Base-by-base conservation (phyloP, 2,888 invertebrate species). In the Notodonta ziczac region DNA sequence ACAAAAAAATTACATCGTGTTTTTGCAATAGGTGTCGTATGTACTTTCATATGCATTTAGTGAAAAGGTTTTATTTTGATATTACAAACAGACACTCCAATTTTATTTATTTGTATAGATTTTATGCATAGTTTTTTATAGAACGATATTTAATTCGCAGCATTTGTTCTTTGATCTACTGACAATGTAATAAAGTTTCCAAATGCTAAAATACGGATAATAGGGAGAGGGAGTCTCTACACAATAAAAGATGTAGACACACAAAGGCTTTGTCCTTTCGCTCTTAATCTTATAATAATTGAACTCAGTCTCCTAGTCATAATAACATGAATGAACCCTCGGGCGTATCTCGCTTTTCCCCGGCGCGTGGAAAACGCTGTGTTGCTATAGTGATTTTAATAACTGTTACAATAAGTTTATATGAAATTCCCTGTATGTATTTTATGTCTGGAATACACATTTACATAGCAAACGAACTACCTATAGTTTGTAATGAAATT, bases 231-330 rank as follows among this genome's bases (percentile, higher is more conserved):
- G 16, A 16, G 50, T 50, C 50, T 53, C 35, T 35, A 35, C 35
- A 32, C 52, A 53, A 53, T 53, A 35, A 53, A 16, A 53, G 52
- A 53, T 35, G 52, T 35, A 53, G 52, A 53, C 16, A 16, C 52
- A 35, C 52, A 53, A 53, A 53, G 35, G 52, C 52, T 53, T 53
- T 53, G 52, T 53, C 35, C 35, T 53, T 53, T 53, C 35, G 35
- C 35, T 53, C 35, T 53, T 53, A 53, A 53, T 74, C 76, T 75
- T 67, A 73, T 77, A 71, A 76, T 74, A 76, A 76, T 78, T 78
- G 76, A 73, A 77, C 75, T 76, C 73, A 77, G 77, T 77, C 77
- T 70, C 73, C 74, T 62, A 70, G 74, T 74, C 74, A 77, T 76
- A 72, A 35, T 53, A 53, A 72, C 74, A 71, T 71, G 72, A 76